Evolutionary conservation across 2,113 vertebrate genomes (phyloP).

Genomic region (Salvelinus alpinus): DNA sequence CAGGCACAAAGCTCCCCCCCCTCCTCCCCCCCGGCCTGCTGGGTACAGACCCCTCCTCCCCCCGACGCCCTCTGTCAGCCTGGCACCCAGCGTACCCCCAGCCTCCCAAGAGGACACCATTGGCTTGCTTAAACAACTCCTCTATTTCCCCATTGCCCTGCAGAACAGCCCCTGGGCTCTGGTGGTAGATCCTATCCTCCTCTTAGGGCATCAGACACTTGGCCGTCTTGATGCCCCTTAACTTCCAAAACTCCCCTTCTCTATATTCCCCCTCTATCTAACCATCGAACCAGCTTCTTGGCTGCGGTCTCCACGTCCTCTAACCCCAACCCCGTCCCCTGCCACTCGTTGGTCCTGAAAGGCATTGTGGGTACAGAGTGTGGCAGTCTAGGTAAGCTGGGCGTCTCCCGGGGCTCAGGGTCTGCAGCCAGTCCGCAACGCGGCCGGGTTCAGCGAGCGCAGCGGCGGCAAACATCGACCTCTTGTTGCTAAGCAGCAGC

Average conservation of each 20-base stretch:
- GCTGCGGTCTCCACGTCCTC: neutral
- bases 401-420: constrained; percentile 58
- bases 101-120: constrained; percentile 42
- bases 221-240: neutral
- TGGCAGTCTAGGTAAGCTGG: constrained; percentile 68
- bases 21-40: constrained; percentile 61
- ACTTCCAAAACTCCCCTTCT: neutral
- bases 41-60: constrained; percentile 62
- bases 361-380: constrained; percentile 48
- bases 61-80: constrained; percentile 57
- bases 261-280: neutral
- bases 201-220: neutral
- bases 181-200: neutral
- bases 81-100: constrained; percentile 59
- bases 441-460: constrained; percentile 57
- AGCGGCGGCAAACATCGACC: constrained; percentile 50
- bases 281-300: constrained; percentile 1
- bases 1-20: constrained; percentile 64
- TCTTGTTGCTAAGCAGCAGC: constrained; percentile 49
- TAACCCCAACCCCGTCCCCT: neutral
- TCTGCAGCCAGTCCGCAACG: constrained; percentile 64
- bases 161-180: neutral
- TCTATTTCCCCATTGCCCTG: neutral
- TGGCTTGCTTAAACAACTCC: constrained; percentile 20
- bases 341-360: constrained; percentile 32